Base-by-base conservation (phyloP, 2,113 vertebrate species). In the Bubo scandiacus region DNA sequence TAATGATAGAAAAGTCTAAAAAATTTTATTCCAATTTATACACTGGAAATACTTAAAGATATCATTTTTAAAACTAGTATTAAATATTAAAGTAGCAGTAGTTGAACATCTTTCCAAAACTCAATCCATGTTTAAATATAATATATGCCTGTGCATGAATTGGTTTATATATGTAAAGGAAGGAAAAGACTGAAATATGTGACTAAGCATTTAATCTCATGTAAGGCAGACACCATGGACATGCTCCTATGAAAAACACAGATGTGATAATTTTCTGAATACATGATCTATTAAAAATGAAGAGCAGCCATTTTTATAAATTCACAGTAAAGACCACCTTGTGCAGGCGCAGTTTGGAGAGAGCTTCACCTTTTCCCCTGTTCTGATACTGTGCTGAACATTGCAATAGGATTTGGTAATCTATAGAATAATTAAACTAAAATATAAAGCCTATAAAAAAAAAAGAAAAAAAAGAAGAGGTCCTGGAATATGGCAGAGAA, bases 391-490 rank as follows among this genome's bases (percentile, higher is more conserved):
- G 7, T 45, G 40, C 0, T 38, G 23, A 88, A 61, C 1, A 2
- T 32, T 54, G 25, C 7, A 47, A 38, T 13, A 82, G 19, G 4
- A 71, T 66, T 73, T 78, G 29, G 4, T 45, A 81, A 67, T 11
- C 21, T 45, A 12, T 11, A 29, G 20, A 86, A 68, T 19, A 88
- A 55, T 26, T 45, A 54, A 57, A 75, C 2, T 59, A 42, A 92
- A 80, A 83, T 52, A 40, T 25, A 66, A 77, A 73, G 7, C 18
- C 42, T 61, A 32, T 13, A 36, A 72, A 34, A 30, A 42, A 67
- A 17, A 17, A 30, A 27, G 5, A 3, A 15, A 13, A 36, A 81
- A 5, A 10, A 0, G 1, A 43, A 1, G 10, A 18, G 0, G 3
- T 68, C 62, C 36, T 73, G 11, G 6, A 81, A 71, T 34, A 54